phyloP scores from a whole-genome alignment of 2,888 invertebrate genomes.

The Heliconius aoede region DNA sequence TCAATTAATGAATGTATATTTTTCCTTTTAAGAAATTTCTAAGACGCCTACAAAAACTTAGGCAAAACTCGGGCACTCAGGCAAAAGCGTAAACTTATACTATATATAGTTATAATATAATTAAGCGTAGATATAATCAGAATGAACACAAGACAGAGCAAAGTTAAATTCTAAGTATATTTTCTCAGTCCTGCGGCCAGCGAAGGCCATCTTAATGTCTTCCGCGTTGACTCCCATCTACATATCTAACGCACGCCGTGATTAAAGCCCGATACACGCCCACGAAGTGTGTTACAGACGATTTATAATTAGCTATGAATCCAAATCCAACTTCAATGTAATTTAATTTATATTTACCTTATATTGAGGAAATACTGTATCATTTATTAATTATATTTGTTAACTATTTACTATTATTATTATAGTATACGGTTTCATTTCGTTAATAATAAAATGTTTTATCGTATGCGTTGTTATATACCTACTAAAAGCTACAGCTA shows the following conservation, averaged over 20 bases:
- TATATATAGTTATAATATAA: too few species aligned
- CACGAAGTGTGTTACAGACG: constrained; percentile 13
- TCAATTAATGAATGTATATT: background rate
- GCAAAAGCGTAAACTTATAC: background rate
- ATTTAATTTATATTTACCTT: constrained; percentile 1
- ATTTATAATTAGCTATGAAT: constrained; percentile 17
- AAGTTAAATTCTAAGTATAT: constrained; percentile 29
- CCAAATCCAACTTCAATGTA: background rate
- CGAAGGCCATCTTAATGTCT: constrained; percentile 64
- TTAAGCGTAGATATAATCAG: background rate
- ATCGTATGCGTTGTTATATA: background rate
- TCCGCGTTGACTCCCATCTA: constrained; percentile 50
- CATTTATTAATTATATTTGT: background rate
- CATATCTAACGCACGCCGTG: constrained; percentile 51
- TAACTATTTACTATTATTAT: background rate
- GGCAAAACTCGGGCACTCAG: too few species aligned
- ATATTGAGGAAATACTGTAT: background rate
- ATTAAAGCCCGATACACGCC: constrained; percentile 41
- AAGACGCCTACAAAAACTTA: background rate
- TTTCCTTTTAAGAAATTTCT: background rate
- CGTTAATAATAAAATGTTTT: background rate
- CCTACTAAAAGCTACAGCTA: background rate
- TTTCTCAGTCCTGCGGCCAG: constrained; percentile 59
- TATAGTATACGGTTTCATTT: background rate
- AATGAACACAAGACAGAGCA: background rate